Conservation (phyloP, 2,113 vertebrate species). For the Cebus imitator region DNA sequence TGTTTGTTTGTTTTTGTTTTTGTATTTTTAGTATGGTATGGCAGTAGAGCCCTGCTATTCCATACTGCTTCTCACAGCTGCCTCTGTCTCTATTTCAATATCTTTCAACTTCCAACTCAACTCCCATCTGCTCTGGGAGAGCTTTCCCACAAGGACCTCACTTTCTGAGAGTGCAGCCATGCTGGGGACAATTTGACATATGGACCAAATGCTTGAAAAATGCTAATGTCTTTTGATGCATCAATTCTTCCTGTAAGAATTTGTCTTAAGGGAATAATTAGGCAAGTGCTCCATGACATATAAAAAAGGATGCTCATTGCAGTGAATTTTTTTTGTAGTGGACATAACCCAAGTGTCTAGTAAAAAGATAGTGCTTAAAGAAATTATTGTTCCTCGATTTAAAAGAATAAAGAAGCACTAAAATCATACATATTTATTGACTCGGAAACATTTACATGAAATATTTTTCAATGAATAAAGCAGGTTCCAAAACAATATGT, state of each 20-base stretch:
- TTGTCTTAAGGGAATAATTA: background rate
- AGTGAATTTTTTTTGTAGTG: background rate
- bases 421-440: background rate
- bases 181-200: fast-evolving
- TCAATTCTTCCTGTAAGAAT: background rate
- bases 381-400: background rate
- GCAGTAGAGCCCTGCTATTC: fast-evolving
- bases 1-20: too few species aligned
- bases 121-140: background rate
- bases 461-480: background rate
- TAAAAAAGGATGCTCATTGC: background rate
- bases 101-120: background rate
- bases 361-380: background rate
- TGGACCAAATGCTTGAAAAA: background rate
- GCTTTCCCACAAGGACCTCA: background rate
- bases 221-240: fast-evolving
- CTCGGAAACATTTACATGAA: background rate
- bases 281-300: fast-evolving
- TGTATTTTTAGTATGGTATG: too few species aligned
- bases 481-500: background rate
- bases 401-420: background rate
- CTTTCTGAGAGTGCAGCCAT: background rate
- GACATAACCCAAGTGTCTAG: background rate
- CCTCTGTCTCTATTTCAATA: background rate
- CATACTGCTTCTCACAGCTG: fast-evolving